Percentiles rank a stretch among this genome's conserved stretches.
Evolutionary conservation across 2,113 vertebrate genomes (phyloP).

Genomic region (Lates calcarifer): DNA sequence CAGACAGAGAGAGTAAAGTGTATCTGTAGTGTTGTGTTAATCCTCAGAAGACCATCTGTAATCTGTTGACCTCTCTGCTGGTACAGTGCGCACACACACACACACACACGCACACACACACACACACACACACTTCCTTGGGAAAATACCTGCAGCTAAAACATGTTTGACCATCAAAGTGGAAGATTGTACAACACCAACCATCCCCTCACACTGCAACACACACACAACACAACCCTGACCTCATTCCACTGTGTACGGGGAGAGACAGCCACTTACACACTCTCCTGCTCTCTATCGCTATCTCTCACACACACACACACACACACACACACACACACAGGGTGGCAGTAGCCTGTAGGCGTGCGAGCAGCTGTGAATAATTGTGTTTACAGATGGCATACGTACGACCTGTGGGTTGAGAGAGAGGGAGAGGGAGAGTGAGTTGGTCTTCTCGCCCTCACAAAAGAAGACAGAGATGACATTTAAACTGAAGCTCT

Average conservation of each 20-base stretch:
- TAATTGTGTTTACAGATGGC: conserved; percentile 79
- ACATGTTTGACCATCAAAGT: conserved; percentile 73
- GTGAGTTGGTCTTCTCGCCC: conserved; percentile 16
- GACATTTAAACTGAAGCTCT: conserved; percentile 50
- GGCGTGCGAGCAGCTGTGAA: conserved; percentile 75
- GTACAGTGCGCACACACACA: conserved; percentile 37
- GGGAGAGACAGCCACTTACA: conserved; percentile 54
- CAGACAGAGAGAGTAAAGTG: conserved; percentile 37
- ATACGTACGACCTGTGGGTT: conserved; percentile 69
- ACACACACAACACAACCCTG: conserved; percentile 51
- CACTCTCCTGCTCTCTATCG: conserved; percentile 47
- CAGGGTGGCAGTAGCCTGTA: conserved; percentile 59
- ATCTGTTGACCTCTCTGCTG: conserved; percentile 69
- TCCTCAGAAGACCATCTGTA: conserved; percentile 58
- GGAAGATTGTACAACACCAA: conserved; percentile 64
- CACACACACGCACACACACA: conserved; percentile 8
- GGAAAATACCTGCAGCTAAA: conserved; percentile 70
- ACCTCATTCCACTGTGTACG: conserved; percentile 65
- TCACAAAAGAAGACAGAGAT: conserved; percentile 46
- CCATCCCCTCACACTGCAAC: conserved; percentile 6
- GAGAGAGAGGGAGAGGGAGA: conserved; percentile 15
- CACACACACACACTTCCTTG: conserved; percentile 21
- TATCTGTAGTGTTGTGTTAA: conserved; percentile 57
- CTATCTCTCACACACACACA: conserved; percentile 18
- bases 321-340: conserved; percentile 45